phyloP scores from a whole-genome alignment of 2,888 invertebrate genomes.

The Drosophila leonis region DNA sequence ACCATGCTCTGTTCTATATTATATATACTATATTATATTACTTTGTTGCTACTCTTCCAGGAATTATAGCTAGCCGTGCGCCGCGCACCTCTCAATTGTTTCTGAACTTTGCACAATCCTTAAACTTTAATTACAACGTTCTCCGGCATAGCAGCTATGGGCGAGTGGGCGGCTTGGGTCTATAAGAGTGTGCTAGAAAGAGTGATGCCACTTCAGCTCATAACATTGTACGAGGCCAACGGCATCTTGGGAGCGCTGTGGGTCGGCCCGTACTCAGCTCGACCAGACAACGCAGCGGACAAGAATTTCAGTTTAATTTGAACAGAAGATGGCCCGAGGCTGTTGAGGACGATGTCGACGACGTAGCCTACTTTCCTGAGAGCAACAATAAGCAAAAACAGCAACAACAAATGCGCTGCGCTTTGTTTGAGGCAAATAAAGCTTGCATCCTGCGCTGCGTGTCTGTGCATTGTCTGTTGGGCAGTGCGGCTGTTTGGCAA shows the following conservation, averaged over 20 bases:
- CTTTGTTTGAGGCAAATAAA: conserved; percentile 71
- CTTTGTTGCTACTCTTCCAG: conserved; percentile 23
- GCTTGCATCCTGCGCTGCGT: conserved; percentile 68
- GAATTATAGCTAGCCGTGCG: conserved; percentile 16
- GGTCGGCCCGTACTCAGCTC: neutral
- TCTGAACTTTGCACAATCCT: conserved; percentile 65
- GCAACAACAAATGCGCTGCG: conserved; percentile 34
- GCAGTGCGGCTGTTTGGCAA: neutral
- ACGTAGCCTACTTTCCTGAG: conserved; percentile 52
- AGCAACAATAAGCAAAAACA: conserved; percentile 45
- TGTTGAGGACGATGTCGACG: conserved; percentile 32
- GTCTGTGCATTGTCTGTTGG: conserved; percentile 43
- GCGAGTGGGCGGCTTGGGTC: neutral
- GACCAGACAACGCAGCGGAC: conserved; percentile 61
- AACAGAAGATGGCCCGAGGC: conserved; percentile 66
- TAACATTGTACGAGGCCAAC: conserved; percentile 57
- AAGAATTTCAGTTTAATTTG: conserved; percentile 78
- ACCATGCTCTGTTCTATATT: neutral
- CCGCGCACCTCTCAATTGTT: conserved; percentile 27
- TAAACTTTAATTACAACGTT: conserved; percentile 75
- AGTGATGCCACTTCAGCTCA: conserved; percentile 74
- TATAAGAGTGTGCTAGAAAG: conserved; percentile 57
- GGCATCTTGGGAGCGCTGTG: conserved; percentile 36
- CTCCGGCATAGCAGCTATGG: conserved; percentile 13
- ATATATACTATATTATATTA: conserved; percentile 32